Evolutionary conservation across 1,140 invertebrate species (phyloP).

Genomic region (Drosophila willistoni): DNA sequence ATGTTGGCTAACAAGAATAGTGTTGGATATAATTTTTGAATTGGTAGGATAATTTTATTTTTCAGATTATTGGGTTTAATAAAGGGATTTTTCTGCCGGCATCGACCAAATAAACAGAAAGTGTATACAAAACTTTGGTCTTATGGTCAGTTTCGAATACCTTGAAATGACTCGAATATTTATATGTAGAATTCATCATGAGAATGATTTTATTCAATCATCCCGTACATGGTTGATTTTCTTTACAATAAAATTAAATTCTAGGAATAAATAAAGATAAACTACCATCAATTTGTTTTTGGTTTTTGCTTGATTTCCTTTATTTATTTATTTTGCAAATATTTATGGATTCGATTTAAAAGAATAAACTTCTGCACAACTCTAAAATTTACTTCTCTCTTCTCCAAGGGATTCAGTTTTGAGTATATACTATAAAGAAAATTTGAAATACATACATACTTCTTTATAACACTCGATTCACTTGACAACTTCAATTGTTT

Average conservation of each 20-base stretch:
- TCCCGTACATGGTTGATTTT: background rate
- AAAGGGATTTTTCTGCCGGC: no score
- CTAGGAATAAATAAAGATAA: background rate
- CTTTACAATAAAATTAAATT: background rate
- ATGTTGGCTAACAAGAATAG: no score
- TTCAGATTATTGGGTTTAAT: no score
- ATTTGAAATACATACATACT: background rate
- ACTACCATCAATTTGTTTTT: background rate
- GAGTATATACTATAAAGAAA: background rate
- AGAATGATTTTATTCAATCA: no score
- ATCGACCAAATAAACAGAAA: no score
- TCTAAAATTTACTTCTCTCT: background rate
- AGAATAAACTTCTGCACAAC: no score
- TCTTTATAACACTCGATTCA: constrained; percentile 1
- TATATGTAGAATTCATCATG: no score
- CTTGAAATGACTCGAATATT: no score
- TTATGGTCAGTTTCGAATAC: no score
- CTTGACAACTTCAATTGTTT: background rate
- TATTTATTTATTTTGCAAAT: background rate
- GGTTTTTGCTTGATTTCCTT: background rate
- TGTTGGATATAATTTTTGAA: no score
- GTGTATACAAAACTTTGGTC: no score
- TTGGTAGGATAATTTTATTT: no score
- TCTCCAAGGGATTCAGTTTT: background rate
- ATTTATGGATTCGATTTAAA: background rate